phyloP scores from a whole-genome alignment of 2,113 vertebrate genomes.

The Salvelinus namaycush region DNA sequence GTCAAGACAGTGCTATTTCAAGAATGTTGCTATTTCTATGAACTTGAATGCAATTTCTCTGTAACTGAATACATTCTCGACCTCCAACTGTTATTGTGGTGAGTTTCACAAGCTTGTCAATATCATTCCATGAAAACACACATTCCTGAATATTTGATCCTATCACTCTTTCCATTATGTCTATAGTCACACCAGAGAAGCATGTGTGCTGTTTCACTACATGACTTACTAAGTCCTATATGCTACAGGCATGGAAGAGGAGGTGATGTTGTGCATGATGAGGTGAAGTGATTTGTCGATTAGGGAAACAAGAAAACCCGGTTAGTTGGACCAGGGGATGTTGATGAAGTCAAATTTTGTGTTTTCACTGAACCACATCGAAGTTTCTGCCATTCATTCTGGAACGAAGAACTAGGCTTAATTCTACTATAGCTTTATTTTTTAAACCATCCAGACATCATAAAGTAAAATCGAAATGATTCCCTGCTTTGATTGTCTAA shows the following conservation, averaged over 20 bases:
- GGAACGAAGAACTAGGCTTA: too few relatives aligned
- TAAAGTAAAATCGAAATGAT: too few relatives aligned
- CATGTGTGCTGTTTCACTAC: not conserved
- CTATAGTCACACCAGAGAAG: not conserved
- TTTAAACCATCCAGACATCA: too few relatives aligned
- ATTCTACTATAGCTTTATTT: too few relatives aligned
- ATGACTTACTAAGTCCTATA: not conserved
- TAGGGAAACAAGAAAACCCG: slow-evolving; percentile 2
- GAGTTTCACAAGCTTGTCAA: slow-evolving; percentile 7
- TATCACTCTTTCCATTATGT: not conserved
- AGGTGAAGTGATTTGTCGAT: slow-evolving; percentile 13
- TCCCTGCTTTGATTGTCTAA: too few relatives aligned
- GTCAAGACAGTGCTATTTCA: not conserved
- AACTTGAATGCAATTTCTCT: not conserved
- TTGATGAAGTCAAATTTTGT: slow-evolving; percentile 10
- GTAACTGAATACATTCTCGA: not conserved
- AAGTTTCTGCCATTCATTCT: not conserved
- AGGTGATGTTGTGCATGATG: slow-evolving; percentile 5
- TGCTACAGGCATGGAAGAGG: not conserved
- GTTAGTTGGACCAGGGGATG: not conserved
- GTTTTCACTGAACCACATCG: not conserved
- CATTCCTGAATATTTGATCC: not conserved
- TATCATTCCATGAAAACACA: not conserved
- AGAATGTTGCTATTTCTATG: not conserved
- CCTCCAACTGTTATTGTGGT: not conserved